Base-by-base conservation (phyloP, 2,797 vertebrate species). In the Mionectes olivaceus region DNA sequence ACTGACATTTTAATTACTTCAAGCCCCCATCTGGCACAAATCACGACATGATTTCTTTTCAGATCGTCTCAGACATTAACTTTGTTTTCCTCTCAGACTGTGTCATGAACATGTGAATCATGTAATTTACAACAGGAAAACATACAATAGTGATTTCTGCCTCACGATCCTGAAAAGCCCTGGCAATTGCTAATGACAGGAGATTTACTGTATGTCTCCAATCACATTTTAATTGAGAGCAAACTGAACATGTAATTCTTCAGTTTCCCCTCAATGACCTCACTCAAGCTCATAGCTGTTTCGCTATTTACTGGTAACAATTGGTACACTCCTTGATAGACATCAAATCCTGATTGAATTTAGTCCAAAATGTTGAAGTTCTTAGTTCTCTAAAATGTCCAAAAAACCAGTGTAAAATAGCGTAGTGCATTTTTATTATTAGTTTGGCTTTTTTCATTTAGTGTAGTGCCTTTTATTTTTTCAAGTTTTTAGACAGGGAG, bases 11-110 rank as follows among this genome's bases (percentile, higher is more conserved):
- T 88, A 96, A 94, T 94, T 84, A 86, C 76, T 90, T 94, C 63
- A 74, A 93, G 77, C 67, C 56, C 21, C 68, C 92, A 94, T 89
- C 77, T 95, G 92, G 90, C 89, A 91, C 77, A 80, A 91, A 92
- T 76, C 87, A 89, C 69, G 89, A 75, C 53, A 90, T 64, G 41
- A 88, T 87, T 88, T 77, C 63, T 67, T 92, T 89, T 94, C 91
- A 95, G 55, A 93, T 76, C 27, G 37, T 68, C 79, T 88, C 69
- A 88, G 52, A 78, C 41, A 78, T 27, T 71, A 71, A 57, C 63
- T 88, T 47, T 92, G 75, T 67, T 94, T 92, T 92, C n/a, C 33
- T 94, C 76, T 77, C 33, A 78, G 50, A 76, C 64, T 50, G 61
- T 57, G 56, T 55, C 82, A 70, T 18, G 52, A 89, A 91, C 7